These are phyloP conservation scores for Lophotriccus pileatus DNA, from an alignment of 2,797 vertebrate genomes.

Conservation along the genomic window DNA sequence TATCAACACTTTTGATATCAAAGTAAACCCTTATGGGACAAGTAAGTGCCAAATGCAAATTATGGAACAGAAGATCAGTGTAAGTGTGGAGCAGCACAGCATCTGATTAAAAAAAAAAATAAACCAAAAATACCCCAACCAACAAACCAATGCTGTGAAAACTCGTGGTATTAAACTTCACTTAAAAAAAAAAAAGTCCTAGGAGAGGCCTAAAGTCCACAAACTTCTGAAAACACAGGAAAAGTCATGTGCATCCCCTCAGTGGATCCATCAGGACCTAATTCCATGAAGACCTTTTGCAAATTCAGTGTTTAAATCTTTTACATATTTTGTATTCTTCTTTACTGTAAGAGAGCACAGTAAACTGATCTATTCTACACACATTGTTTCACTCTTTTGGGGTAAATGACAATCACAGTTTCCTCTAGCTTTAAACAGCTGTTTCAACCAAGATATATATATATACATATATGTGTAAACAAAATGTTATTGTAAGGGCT, in stretches of 20 bases:
- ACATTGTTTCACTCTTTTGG: background rate
- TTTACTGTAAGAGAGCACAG: background rate
- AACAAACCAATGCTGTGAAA: background rate
- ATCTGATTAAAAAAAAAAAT: background rate
- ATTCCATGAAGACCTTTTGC: background rate
- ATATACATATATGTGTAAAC: slow-evolving; percentile 6
- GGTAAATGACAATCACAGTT: background rate
- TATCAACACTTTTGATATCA: slow-evolving; percentile 17
- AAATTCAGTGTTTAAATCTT: slow-evolving; percentile 11
- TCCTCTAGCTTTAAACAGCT: slow-evolving; percentile 12
- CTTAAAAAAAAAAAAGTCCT: background rate
- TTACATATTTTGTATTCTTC: background rate
- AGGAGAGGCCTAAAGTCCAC: background rate
- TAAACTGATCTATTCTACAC: background rate
- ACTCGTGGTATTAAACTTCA: background rate
- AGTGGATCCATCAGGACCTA: background rate
- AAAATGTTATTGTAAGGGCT: background rate
- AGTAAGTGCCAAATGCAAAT: background rate
- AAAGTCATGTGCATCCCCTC: background rate
- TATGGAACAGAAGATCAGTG: background rate
- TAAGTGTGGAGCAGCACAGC: slow-evolving; percentile 2
- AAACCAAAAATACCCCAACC: background rate
- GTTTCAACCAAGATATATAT: background rate
- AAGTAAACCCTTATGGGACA: slow-evolving; percentile 14
- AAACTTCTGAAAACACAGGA: background rate